Evolutionary conservation across 1,140 invertebrate genomes (phyloP), one percentile per base, ranked within the genome.

Genomic region (Drosophila nigromelanica): DNA sequence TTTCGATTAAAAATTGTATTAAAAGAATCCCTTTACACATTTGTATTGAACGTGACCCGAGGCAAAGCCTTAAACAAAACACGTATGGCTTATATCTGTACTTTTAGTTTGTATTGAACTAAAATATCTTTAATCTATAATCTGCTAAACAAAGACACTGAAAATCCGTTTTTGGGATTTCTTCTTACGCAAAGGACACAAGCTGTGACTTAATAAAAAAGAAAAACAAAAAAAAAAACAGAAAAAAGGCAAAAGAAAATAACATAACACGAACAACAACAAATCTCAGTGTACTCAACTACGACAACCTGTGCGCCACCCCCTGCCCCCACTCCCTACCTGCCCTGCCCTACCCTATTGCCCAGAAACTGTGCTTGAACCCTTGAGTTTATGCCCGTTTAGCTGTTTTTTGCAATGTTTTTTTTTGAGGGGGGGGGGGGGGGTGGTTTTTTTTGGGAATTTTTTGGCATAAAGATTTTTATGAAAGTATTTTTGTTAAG

Each of bases 401-500:
- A 86, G 81, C 50, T 69, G 64, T 63, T 51, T 66, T 45, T 67
- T 24, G 21, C 47, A 33, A 52, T 45, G 59, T 62, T 51, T 72
- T 43, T 76, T 60, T 60, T 51, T 75, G 43, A 48, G 64, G 51
- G 51, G 45, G 30, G 21, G 27, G 55, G 33, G 14, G 21, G 11
- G 52, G 52, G 40, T 59, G 66, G 47, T 52, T 59, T 69, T 76
- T 68, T 61, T 66, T 48, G 64, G 45, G 21, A 76, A 75, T 74
- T 76, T 71, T 73, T 63, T 78, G 67, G 78, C 82, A 86, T 86
- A 81, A 86, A 86, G 81, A 86, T 86, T 86, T 87, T 86, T 86
- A 86, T 86, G 78, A 87, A 87, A 86, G 82, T 81, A 81, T 86
- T 87, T 58, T 81, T 86, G 63, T 74, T 81, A 78, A 86, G 81